Conservation (phyloP, 2,888 invertebrate genomes). For the Bhutanitis thaidina region DNA sequence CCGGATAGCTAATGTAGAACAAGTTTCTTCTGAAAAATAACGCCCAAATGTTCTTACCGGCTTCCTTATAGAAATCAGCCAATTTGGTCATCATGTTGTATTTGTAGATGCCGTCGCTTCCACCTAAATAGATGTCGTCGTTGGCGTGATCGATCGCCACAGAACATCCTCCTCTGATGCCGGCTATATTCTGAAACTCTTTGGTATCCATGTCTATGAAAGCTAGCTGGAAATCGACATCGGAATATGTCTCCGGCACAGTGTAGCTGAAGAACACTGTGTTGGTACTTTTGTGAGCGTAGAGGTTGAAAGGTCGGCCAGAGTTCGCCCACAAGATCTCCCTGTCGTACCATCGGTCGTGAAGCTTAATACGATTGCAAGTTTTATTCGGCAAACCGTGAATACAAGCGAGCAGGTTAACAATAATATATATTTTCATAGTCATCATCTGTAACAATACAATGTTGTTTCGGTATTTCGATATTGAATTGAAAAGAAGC, state of each 20-base stretch:
- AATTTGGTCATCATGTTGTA: slow-evolving; percentile 49
- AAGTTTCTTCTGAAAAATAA: slow-evolving; percentile 47
- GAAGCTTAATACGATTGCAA: slow-evolving; percentile 45
- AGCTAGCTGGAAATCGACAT: slow-evolving; percentile 53
- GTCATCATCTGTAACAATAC: slow-evolving; percentile 15
- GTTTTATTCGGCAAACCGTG: slow-evolving; percentile 20
- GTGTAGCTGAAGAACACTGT: slow-evolving; percentile 52
- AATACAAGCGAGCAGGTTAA: slow-evolving; percentile 6
- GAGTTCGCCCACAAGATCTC: slow-evolving; percentile 40
- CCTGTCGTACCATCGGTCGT: slow-evolving; percentile 45
- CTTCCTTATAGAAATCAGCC: slow-evolving; percentile 51
- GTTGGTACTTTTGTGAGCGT: slow-evolving; percentile 45
- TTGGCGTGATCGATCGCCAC: slow-evolving; percentile 47
- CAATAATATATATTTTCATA: slow-evolving; percentile 14
- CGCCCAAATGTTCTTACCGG: slow-evolving; percentile 52
- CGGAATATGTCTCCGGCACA: slow-evolving; percentile 42
- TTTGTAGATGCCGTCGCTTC: slow-evolving; percentile 57
- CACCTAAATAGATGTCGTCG: slow-evolving; percentile 55
- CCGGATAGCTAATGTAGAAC: slow-evolving; percentile 58
- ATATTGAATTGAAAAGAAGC: no score
- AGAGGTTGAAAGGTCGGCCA: slow-evolving; percentile 49
- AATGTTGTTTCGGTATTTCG: background rate
- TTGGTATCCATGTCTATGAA: slow-evolving; percentile 41
- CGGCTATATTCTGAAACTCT: slow-evolving; percentile 44
- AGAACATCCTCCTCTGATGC: slow-evolving; percentile 53